phyloP scores from a whole-genome alignment of 1,140 invertebrate species.

The Neodiprion pinetum region DNA sequence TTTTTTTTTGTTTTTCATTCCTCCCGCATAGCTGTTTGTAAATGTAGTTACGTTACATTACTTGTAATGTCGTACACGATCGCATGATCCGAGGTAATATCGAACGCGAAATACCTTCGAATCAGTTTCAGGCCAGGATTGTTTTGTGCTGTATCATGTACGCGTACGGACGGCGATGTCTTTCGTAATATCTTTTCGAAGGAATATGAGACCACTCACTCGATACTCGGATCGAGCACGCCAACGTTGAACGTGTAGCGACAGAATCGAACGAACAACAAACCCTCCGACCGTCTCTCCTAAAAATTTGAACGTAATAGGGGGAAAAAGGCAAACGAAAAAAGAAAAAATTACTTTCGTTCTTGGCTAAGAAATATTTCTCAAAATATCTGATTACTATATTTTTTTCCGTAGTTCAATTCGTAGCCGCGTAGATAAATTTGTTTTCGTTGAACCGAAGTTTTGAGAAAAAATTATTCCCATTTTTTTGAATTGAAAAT shows the following conservation, averaged over 20 bases:
- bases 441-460: too few relatives aligned
- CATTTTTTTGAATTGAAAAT: too few relatives aligned
- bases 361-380: too few relatives aligned
- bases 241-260: background rate
- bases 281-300: background rate
- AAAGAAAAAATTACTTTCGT: too few relatives aligned
- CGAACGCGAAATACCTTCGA: conserved; percentile 17
- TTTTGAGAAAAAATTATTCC: too few relatives aligned
- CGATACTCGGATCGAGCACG: background rate
- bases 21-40: too few relatives aligned
- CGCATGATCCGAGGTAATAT: conserved; percentile 15
- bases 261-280: background rate
- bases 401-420: too few relatives aligned
- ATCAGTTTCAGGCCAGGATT: background rate
- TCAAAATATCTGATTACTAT: too few relatives aligned
- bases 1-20: too few relatives aligned
- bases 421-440: too few relatives aligned
- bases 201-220: background rate
- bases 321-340: too few relatives aligned
- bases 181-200: conserved; percentile 28
- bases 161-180: conserved; percentile 15
- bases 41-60: background rate
- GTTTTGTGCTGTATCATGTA: conserved; percentile 7
- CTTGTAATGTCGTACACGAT: background rate
- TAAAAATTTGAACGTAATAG: too few relatives aligned